phyloP scores from a whole-genome alignment of 2,797 vertebrate genomes.

The Ctenopoma kingsleyae region DNA sequence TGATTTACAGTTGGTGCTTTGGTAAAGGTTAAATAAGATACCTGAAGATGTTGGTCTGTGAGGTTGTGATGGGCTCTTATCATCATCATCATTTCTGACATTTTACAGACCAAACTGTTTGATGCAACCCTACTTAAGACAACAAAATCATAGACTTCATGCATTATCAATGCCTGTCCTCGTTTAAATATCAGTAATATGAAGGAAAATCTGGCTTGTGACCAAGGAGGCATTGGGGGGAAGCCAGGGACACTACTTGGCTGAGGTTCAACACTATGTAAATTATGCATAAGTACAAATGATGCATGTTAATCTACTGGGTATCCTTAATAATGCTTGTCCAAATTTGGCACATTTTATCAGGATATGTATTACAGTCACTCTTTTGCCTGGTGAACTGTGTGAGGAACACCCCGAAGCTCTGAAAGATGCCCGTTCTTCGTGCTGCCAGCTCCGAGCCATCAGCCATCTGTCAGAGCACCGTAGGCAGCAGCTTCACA shows the following conservation, averaged over 20 bases:
- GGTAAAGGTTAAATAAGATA: not conserved
- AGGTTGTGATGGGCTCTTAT: not conserved
- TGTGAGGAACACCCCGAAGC: slow-evolving; percentile 42
- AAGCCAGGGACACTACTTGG: too few relatives aligned
- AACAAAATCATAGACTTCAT: too few relatives aligned
- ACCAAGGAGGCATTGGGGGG: not conserved
- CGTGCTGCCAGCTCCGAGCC: slow-evolving; percentile 40
- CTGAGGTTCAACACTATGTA: not conserved
- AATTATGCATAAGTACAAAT: not conserved
- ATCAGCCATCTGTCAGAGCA: slow-evolving; percentile 65
- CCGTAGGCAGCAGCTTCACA: slow-evolving; percentile 55
- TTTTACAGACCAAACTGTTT: not conserved
- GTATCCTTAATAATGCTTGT: not conserved
- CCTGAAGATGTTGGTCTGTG: not conserved
- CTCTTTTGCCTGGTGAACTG: slow-evolving; percentile 18
- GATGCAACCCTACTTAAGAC: not conserved
- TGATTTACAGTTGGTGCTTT: too few relatives aligned
- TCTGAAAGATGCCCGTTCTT: slow-evolving; percentile 35
- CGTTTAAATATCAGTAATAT: not conserved
- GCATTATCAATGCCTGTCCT: not conserved
- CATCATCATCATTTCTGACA: too few relatives aligned
- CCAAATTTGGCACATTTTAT: not conserved
- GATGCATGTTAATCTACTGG: not conserved
- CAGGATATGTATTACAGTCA: slow-evolving; percentile 5
- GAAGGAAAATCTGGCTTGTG: not conserved